Conservation (phyloP, 2,888 invertebrate species). For the Merodon equestris region DNA sequence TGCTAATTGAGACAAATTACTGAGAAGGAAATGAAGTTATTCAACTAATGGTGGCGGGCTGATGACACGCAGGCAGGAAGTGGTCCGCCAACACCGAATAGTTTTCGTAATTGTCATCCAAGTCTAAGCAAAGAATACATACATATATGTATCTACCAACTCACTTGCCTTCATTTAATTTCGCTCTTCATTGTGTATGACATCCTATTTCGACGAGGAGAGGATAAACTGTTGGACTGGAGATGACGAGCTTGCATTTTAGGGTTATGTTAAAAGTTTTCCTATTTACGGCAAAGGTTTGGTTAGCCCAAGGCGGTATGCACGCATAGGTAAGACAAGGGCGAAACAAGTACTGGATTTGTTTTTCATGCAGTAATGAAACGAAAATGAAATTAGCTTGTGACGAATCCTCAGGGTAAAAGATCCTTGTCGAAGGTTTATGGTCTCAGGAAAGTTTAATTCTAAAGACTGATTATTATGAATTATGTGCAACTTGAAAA, state of each 20-base stretch:
- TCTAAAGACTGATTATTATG: too few species aligned
- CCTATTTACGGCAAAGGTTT: conserved; percentile 44
- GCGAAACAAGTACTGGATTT: conserved; percentile 46
- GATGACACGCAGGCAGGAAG: conserved; percentile 28
- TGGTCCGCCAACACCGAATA: conserved; percentile 54
- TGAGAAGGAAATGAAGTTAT: conserved; percentile 65
- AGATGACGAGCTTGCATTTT: too few species aligned
- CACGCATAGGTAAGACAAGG: conserved; percentile 17
- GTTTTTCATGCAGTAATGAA: conserved; percentile 59
- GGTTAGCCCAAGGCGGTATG: too few species aligned
- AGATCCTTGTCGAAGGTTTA: conserved; percentile 3
- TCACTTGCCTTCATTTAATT: conserved; percentile 66
- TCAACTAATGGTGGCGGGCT: conserved; percentile 61
- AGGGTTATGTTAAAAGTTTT: conserved; percentile 45
- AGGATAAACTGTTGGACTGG: too few species aligned
- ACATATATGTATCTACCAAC: conserved; percentile 60
- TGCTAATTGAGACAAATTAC: conserved; percentile 69
- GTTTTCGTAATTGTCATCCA: conserved; percentile 57
- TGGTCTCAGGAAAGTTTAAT: neutral
- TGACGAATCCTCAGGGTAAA: conserved; percentile 44
- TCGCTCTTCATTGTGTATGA: conserved; percentile 49
- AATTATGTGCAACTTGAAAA: too few species aligned
- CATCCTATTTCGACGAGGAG: too few species aligned
- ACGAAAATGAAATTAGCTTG: conserved; percentile 60
- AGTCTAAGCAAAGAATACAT: conserved; percentile 48